phyloP scores from a whole-genome alignment of 2,797 vertebrate genomes.

The Siniperca obscura region DNA sequence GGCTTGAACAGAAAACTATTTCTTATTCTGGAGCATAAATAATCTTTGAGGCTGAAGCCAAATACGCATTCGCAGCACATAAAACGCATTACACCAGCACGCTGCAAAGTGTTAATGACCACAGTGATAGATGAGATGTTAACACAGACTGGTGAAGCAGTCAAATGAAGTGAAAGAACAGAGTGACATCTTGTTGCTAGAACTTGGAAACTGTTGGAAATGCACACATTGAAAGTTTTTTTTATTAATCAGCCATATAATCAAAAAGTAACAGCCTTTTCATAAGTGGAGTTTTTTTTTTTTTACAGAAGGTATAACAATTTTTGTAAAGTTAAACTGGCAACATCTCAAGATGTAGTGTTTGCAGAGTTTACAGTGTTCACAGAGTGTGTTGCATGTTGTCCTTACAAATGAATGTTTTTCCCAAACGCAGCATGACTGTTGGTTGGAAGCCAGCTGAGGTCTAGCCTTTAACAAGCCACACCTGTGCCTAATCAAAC shows the following conservation, averaged over 20 bases:
- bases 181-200: conserved; percentile 20
- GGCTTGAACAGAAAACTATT: conserved; percentile 31
- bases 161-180: conserved; percentile 41
- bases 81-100: conserved; percentile 45
- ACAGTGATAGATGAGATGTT: conserved; percentile 56
- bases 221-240: conserved; percentile 10
- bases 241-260: conserved; percentile 16
- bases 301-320: not conserved
- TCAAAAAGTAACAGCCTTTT: conserved; percentile 8
- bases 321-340: conserved; percentile 8
- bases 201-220: conserved; percentile 26
- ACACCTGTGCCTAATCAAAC: conserved; percentile 69
- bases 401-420: conserved; percentile 27
- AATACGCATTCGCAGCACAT: conserved; percentile 43
- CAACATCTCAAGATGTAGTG: conserved; percentile 28
- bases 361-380: conserved; percentile 25
- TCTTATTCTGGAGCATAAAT: conserved; percentile 51
- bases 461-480: conserved; percentile 61
- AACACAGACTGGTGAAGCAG: conserved; percentile 43
- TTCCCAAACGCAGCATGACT: conserved; percentile 42
- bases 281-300: not conserved
- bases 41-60: conserved; percentile 50
- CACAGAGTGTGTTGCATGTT: conserved; percentile 13
- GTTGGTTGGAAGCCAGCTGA: conserved; percentile 61
- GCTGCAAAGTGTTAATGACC: conserved; percentile 39